phyloP scores from a whole-genome alignment of 2,113 vertebrate genomes.

The Casuarius casuarius region DNA sequence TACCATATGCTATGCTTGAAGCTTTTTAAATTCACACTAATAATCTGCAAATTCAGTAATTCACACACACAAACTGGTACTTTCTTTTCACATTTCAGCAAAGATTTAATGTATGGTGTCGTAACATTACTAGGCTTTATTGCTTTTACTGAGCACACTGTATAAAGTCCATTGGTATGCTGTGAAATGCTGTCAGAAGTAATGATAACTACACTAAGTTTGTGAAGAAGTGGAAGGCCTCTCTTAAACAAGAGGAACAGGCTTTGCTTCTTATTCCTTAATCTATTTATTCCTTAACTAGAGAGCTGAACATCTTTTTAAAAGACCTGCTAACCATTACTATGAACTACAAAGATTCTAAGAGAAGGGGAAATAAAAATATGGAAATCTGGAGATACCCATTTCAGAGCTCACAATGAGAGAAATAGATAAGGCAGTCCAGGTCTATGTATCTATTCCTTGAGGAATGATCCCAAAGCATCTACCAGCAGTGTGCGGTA shows the following conservation, averaged over 20 bases:
- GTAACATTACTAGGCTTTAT: not conserved
- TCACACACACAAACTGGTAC: not conserved
- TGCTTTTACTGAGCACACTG: not conserved
- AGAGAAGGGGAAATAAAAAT: not conserved
- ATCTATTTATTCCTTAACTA: not conserved
- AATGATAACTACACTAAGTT: not conserved
- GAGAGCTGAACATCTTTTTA: not conserved
- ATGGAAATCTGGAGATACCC: not conserved
- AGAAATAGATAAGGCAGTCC: not conserved
- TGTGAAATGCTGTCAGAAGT: not conserved
- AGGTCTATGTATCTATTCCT: not conserved
- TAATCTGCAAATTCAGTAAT: constrained; percentile 37
- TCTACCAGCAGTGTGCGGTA: not conserved
- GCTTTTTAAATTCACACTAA: not conserved
- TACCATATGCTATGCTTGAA: constrained; percentile 6
- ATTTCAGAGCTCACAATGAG: not conserved
- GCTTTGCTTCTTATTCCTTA: not conserved
- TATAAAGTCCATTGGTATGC: not conserved
- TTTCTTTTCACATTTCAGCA: not conserved
- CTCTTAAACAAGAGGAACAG: not conserved
- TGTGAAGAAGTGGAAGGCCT: not conserved
- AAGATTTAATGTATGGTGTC: not conserved
- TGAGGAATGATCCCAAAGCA: not conserved
- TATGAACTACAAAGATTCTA: not conserved
- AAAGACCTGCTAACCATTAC: not conserved